Evolutionary conservation across 2,888 invertebrate species (phyloP).

Genomic region (Phorcus lineatus): DNA sequence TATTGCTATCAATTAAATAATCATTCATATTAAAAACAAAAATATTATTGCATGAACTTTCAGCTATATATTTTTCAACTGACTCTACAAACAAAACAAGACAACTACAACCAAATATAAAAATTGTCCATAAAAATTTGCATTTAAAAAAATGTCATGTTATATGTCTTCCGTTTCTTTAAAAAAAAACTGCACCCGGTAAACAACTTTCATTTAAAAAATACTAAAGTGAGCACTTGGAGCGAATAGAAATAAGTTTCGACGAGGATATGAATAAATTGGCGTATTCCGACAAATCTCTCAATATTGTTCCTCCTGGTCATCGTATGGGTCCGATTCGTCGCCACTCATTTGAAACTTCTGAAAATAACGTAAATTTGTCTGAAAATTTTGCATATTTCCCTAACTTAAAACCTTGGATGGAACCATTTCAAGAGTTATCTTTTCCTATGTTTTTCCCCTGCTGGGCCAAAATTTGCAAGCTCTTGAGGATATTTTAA

Average conservation of each 20-base stretch:
- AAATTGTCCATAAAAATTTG: constrained; percentile 20
- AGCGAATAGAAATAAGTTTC: constrained; percentile 12
- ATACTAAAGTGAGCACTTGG: constrained; percentile 21
- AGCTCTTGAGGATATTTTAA: too few relatives aligned
- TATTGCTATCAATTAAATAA: too few relatives aligned
- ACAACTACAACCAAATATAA: constrained; percentile 21
- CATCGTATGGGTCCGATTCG: constrained; percentile 18
- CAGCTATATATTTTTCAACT: neutral
- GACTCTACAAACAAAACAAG: constrained; percentile 10
- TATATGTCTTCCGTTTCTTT: neutral
- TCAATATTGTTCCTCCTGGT: constrained; percentile 6
- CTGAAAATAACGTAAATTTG: constrained; percentile 14
- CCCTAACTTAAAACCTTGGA: neutral
- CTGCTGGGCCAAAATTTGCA: too few relatives aligned
- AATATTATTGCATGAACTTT: constrained; percentile 8
- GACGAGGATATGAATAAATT: neutral
- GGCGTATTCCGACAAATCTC: neutral
- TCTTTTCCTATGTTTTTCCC: neutral
- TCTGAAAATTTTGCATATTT: neutral
- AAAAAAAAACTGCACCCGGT: constrained; percentile 22
- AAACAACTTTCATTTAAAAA: neutral
- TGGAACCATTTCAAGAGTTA: neutral
- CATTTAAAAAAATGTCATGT: constrained; percentile 15
- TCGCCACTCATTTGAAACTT: constrained; percentile 25
- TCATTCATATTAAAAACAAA: too few relatives aligned